Conservation (phyloP, 2,113 vertebrate species). For the Strix aluco region DNA sequence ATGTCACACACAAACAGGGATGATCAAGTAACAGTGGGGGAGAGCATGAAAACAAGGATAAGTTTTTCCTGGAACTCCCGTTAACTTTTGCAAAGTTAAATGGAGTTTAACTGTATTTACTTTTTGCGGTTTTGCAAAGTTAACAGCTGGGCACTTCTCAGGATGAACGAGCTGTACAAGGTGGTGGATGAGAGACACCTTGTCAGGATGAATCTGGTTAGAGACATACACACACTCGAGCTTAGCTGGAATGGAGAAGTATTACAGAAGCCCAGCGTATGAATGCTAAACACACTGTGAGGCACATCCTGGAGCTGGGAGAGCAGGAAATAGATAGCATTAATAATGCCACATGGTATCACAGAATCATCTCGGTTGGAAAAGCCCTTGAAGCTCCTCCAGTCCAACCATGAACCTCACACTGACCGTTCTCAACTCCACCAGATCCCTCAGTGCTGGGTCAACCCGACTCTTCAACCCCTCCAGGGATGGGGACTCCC, state of each 20-base stretch:
- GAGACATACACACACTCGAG: background rate
- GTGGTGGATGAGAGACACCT: background rate
- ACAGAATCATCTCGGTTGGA: no score
- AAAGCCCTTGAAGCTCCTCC: no score
- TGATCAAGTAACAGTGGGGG: background rate
- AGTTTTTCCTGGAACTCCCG: background rate
- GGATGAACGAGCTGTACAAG: background rate
- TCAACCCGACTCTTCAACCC: no score
- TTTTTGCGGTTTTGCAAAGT: background rate
- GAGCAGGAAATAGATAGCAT: fast-evolving
- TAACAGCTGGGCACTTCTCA: background rate
- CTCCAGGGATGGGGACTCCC: no score
- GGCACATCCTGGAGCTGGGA: background rate
- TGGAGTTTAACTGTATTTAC: no score
- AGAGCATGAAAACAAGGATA: fast-evolving
- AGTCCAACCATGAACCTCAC: no score
- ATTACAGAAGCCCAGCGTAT: fast-evolving
- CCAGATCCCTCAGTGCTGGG: no score
- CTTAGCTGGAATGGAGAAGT: background rate
- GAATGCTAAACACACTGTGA: background rate
- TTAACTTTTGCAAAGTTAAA: background rate
- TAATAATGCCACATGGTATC: background rate
- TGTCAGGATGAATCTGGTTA: fast-evolving
- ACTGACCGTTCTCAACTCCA: no score
- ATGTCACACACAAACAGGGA: background rate